phyloP scores from a whole-genome alignment of 2,888 invertebrate genomes.

The Chrysopilus asiliformis region DNA sequence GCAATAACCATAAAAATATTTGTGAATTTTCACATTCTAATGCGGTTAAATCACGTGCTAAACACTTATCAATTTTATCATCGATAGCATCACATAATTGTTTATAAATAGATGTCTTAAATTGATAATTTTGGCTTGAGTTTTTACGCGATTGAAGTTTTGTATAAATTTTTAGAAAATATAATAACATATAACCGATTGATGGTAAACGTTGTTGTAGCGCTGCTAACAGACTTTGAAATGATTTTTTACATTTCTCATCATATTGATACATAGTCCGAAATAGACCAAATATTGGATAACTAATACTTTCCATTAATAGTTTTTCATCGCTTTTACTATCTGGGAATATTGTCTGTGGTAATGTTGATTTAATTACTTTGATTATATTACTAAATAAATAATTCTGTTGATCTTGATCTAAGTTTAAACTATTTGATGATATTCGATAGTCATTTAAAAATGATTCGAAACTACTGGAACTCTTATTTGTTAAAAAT shows the following conservation, averaged over 20 bases:
- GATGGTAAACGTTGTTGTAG: constrained; percentile 58
- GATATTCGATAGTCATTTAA: constrained; percentile 32
- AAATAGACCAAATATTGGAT: constrained; percentile 78
- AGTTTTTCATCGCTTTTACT: constrained; percentile 44
- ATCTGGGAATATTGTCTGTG: constrained; percentile 38
- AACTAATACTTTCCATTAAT: constrained; percentile 62
- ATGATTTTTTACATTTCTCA: constrained; percentile 61
- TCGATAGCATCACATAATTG: constrained; percentile 74
- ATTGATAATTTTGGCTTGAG: constrained; percentile 44
- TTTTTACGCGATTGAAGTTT: constrained; percentile 41
- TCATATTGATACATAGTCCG: constrained; percentile 66
- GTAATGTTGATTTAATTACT: constrained; percentile 32
- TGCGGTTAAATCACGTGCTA: constrained; percentile 70
- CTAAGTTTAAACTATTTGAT: constrained; percentile 27
- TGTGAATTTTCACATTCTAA: constrained; percentile 83
- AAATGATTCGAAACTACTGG: constrained; percentile 31
- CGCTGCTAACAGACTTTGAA: constrained; percentile 67
- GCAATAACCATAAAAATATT: constrained; percentile 82
- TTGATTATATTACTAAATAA: constrained; percentile 31
- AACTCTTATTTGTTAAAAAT: constrained; percentile 29
- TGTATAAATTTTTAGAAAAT: constrained; percentile 74
- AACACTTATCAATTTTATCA: constrained; percentile 55
- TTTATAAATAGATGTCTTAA: constrained; percentile 76
- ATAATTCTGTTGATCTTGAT: constrained; percentile 33
- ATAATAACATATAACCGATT: constrained; percentile 75